phyloP scores from a whole-genome alignment of 2,888 invertebrate species.

The Sceliomorpha sp. region DNA sequence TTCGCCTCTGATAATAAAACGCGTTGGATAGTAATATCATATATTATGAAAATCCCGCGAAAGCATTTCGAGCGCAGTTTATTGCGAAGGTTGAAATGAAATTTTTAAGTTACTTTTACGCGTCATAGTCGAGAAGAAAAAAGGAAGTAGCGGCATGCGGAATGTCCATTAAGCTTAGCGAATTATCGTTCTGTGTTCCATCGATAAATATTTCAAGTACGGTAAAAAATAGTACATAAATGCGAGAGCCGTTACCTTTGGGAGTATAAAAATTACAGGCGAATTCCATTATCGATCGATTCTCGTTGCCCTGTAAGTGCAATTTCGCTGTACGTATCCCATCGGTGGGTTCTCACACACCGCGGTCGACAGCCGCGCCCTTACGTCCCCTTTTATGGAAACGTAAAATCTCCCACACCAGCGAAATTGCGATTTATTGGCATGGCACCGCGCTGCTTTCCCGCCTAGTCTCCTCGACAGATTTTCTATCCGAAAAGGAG shows the following conservation, averaged over 20 bases:
- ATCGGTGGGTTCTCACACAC: conserved; percentile 13
- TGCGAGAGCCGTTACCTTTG: conserved; percentile 5
- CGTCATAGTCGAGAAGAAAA: too few relatives aligned
- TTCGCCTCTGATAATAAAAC: too few relatives aligned
- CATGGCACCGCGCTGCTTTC: conserved; percentile 26
- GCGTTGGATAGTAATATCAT: too few relatives aligned
- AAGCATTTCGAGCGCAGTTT: too few relatives aligned
- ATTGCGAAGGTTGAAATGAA: too few relatives aligned
- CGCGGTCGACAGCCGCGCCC: not conserved
- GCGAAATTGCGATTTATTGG: conserved; percentile 50
- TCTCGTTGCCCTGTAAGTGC: conserved; percentile 24
- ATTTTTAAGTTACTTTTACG: too few relatives aligned
- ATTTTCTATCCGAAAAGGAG: conserved; percentile 37
- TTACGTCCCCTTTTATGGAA: conserved; percentile 22
- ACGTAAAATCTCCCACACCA: conserved; percentile 37
- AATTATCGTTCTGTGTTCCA: too few relatives aligned
- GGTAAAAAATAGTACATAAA: not conserved
- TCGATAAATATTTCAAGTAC: too few relatives aligned
- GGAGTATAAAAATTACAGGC: conserved; percentile 58
- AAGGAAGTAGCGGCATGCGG: too few relatives aligned
- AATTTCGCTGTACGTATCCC: conserved; percentile 13
- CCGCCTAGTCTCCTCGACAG: conserved; percentile 26
- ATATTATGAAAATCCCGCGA: too few relatives aligned
- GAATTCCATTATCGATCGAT: conserved; percentile 55
- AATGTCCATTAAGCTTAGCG: too few relatives aligned